Base-by-base conservation (phyloP, 2,113 vertebrate species). In the Amphiprion percula region DNA sequence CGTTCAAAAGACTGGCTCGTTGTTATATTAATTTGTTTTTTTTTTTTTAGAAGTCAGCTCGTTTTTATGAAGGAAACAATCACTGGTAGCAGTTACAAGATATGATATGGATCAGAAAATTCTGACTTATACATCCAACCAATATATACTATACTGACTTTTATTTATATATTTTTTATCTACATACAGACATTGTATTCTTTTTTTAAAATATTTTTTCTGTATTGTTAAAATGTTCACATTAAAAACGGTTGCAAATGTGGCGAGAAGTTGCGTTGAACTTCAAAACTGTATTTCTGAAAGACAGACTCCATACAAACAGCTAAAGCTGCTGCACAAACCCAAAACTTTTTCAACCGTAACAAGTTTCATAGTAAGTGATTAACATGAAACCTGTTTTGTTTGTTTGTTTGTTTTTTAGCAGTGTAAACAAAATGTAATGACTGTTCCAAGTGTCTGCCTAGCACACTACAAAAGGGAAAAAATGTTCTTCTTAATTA, bases 211-310 rank as follows among this genome's bases (percentile, higher is more conserved):
- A n/a, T n/a, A n/a, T n/a, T n/a, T n/a, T n/a, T n/a, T n/a, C n/a
- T n/a, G n/a, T n/a, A n/a, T n/a, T n/a, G n/a, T n/a, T 21, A 46
- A 58, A 63, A 85, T 15, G 41, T 59, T 77, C 68, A 59, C 37
- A 75, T 71, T 49, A 60, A 62, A 66, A 71, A 24, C 1, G 9
- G 6, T 37, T 37, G 33, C 33, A 37, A 37, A 37, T 10, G 33
- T n/a, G n/a, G n/a, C n/a, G n/a, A n/a, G n/a, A 26, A 26, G 24
- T 26, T 6, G 44, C 10, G 11, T 44, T 3, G 1, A 44, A 10
- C 41, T 44, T 3, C 7, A 10, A 44, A 44, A 44, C 41, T 44
- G 30, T 33, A 39, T 44, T 44, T 44, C 9, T 44, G 17, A 50
- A 46, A 52, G 50, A 60, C 11, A 39, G 26, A 59, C 37, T 53